phyloP scores from a whole-genome alignment of 2,888 invertebrate species.

The Heteromurus nitidus region DNA sequence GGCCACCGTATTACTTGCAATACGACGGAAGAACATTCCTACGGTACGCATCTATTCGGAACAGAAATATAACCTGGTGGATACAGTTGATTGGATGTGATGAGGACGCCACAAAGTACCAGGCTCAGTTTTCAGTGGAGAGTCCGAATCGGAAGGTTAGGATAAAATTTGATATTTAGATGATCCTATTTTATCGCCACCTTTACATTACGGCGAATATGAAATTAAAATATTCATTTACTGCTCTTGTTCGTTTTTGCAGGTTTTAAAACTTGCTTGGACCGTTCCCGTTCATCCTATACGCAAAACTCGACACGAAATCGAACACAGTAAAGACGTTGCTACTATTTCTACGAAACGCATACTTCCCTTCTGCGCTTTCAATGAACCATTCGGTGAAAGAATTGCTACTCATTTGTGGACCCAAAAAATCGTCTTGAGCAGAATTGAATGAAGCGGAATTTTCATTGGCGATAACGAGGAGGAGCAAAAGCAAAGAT shows the following conservation, averaged over 20 bases:
- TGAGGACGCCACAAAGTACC: neutral
- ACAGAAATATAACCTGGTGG: slow-evolving; percentile 18
- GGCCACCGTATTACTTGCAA: slow-evolving; percentile 29
- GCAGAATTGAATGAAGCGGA: no score
- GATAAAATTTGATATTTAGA: neutral
- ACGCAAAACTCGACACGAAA: neutral
- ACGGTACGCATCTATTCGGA: slow-evolving; percentile 17
- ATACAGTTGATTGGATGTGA: slow-evolving; percentile 29
- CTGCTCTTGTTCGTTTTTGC: neutral
- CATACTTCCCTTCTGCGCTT: neutral
- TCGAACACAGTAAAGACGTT: neutral
- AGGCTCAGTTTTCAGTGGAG: neutral
- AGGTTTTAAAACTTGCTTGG: slow-evolving; percentile 25
- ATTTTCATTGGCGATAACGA: no score
- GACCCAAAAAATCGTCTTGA: neutral
- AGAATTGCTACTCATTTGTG: slow-evolving; percentile 14
- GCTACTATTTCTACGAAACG: neutral
- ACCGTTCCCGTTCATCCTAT: slow-evolving; percentile 24
- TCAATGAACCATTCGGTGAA: slow-evolving; percentile 5
- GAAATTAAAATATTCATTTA: neutral
- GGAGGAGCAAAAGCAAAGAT: no score
- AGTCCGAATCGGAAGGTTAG: slow-evolving; percentile 7
- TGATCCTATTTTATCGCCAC: no score
- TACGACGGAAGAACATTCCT: slow-evolving; percentile 30
- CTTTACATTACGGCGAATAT: no score